These are phyloP conservation scores for Rhynchotus rufescens DNA, from an alignment of 2,797 vertebrate species.

Conservation along the genomic window DNA sequence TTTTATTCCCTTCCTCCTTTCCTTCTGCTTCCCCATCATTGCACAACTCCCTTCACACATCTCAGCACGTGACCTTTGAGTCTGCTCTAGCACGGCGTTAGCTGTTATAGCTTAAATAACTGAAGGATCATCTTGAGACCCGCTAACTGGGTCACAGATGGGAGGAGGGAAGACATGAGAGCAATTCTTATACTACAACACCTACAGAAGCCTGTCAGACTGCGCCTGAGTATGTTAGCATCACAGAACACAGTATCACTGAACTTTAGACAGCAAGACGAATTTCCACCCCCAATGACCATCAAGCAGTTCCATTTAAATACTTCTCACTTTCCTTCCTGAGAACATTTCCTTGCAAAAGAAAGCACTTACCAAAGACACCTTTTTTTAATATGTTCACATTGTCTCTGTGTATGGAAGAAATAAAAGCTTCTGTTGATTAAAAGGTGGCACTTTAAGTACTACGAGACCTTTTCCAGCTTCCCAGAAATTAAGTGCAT, in stretches of 20 bases:
- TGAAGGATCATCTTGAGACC: not conserved
- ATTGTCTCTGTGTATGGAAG: not conserved
- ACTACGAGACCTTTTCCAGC: not conserved
- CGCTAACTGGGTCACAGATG: not conserved
- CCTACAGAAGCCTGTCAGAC: not conserved
- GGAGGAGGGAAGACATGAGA: not conserved
- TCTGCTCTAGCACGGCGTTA: not conserved
- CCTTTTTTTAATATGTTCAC: not conserved
- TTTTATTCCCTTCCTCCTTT: not conserved
- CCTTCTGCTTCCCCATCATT: not conserved
- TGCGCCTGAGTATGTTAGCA: not conserved
- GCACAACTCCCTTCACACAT: not conserved
- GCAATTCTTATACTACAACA: not conserved
- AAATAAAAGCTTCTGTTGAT: not conserved
- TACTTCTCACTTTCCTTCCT: not conserved
- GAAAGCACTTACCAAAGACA: not conserved
- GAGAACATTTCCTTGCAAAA: not conserved
- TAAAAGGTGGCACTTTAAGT: not conserved
- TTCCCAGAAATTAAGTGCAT: not conserved
- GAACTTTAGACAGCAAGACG: not conserved
- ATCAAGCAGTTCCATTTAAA: not conserved
- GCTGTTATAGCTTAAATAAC: not conserved
- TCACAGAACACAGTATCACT: not conserved
- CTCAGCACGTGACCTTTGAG: not conserved
- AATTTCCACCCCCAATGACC: not conserved